These are phyloP conservation scores for Anser cygnoides DNA, from an alignment of 2,113 vertebrate genomes.

Conservation along the genomic window DNA sequence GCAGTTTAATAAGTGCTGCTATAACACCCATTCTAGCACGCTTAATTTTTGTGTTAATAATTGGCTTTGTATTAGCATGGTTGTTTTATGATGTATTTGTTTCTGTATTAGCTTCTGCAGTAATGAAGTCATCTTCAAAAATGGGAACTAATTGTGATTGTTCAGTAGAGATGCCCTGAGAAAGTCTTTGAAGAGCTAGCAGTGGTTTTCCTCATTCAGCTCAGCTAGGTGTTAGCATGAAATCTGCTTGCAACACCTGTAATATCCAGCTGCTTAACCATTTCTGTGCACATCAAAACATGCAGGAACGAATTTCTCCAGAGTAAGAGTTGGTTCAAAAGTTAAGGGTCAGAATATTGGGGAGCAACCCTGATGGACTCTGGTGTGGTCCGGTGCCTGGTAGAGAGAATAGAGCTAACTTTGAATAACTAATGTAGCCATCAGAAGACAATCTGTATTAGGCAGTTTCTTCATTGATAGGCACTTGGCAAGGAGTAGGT, in stretches of 20 bases:
- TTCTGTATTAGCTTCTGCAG: not conserved
- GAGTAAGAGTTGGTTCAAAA: not conserved
- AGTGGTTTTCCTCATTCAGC: not conserved
- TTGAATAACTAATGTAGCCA: not conserved
- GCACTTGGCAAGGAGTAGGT: not conserved
- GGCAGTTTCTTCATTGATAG: not conserved
- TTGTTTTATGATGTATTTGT: not conserved
- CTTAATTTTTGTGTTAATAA: not conserved
- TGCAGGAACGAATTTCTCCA: not conserved
- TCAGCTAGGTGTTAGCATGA: not conserved
- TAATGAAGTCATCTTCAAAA: not conserved
- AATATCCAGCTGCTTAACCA: not conserved
- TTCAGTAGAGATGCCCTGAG: not conserved
- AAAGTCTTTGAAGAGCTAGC: not conserved
- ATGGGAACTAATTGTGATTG: not conserved
- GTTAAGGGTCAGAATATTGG: not conserved
- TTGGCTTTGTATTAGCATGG: not conserved
- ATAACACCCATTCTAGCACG: not conserved
- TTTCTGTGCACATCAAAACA: not conserved
- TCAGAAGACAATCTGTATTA: not conserved
- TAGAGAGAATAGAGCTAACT: not conserved
- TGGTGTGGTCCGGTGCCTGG: not conserved
- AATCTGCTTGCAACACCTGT: not conserved
- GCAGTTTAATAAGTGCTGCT: not conserved
- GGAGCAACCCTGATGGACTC: not conserved